A percentile compares a stretch with the other conserved stretches of the same genome.
Evolutionary conservation across 2,113 vertebrate species (phyloP).

Genomic region (Oceanites oceanicus): DNA sequence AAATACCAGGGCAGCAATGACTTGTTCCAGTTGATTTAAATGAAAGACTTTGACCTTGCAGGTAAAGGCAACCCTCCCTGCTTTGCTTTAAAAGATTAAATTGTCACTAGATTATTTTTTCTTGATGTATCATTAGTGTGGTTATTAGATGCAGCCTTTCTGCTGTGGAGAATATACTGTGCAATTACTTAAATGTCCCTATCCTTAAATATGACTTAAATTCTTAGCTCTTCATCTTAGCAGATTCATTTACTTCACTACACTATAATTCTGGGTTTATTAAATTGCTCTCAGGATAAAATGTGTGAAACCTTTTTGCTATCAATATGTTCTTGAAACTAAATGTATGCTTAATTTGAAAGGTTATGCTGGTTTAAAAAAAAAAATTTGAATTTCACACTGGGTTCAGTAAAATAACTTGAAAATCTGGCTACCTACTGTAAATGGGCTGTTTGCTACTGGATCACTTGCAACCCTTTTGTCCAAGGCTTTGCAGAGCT

Average conservation of each 20-base stretch:
- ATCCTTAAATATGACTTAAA: background rate
- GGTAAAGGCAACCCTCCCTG: background rate
- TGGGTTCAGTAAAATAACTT: background rate
- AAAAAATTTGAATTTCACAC: background rate
- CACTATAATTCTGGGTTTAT: background rate
- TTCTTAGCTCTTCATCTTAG: background rate
- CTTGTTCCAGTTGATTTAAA: background rate
- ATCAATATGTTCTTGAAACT: background rate
- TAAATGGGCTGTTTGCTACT: background rate
- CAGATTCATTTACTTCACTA: background rate
- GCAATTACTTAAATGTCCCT: background rate
- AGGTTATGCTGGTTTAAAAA: background rate
- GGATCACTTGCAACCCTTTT: background rate
- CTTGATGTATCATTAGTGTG: background rate
- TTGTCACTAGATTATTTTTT: background rate
- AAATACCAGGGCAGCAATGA: background rate
- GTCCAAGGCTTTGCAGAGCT: background rate
- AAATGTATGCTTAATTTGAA: background rate
- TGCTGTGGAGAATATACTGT: background rate
- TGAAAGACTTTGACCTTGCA: background rate
- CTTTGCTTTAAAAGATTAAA: background rate
- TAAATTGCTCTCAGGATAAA: background rate
- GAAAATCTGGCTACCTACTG: background rate
- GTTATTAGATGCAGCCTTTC: background rate
- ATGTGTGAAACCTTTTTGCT: background rate